phyloP scores from a whole-genome alignment of 2,888 invertebrate genomes.

The Aphidoletes aphidimyza region DNA sequence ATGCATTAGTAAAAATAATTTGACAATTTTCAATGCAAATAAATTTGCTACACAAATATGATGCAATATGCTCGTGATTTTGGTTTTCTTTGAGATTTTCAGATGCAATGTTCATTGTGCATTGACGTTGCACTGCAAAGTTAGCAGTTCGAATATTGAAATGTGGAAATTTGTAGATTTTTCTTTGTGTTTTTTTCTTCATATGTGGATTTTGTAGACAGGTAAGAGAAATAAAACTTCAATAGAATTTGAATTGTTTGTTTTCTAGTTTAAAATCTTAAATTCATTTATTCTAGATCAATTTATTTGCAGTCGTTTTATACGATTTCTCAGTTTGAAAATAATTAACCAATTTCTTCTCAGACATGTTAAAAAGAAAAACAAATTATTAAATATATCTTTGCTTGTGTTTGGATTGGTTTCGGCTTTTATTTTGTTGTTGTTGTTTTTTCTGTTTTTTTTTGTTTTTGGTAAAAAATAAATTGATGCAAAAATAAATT shows the following conservation, averaged over 20 bases:
- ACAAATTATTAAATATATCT: neutral
- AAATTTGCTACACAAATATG: no score
- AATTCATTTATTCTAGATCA: neutral
- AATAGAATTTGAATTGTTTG: neutral
- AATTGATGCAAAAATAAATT: conserved; percentile 32
- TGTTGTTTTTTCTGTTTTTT: neutral
- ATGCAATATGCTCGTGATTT: no score
- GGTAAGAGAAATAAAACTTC: neutral
- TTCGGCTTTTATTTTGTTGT: neutral
- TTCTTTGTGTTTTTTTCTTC: neutral
- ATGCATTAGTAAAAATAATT: no score
- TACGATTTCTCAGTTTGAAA: conserved; percentile 22
- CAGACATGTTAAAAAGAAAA: neutral
- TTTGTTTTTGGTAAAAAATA: conserved; percentile 4
- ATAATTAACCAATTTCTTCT: neutral
- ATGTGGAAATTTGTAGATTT: no score
- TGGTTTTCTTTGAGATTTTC: no score
- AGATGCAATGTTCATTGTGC: no score
- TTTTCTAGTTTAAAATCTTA: conserved; percentile 2
- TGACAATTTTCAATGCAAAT: no score
- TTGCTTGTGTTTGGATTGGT: neutral
- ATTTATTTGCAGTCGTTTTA: neutral
- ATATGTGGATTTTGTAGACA: no score
- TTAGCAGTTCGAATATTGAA: no score
- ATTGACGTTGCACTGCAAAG: no score